Conservation (phyloP, 2,888 invertebrate genomes). For the Brachypalpus laphriformis region DNA sequence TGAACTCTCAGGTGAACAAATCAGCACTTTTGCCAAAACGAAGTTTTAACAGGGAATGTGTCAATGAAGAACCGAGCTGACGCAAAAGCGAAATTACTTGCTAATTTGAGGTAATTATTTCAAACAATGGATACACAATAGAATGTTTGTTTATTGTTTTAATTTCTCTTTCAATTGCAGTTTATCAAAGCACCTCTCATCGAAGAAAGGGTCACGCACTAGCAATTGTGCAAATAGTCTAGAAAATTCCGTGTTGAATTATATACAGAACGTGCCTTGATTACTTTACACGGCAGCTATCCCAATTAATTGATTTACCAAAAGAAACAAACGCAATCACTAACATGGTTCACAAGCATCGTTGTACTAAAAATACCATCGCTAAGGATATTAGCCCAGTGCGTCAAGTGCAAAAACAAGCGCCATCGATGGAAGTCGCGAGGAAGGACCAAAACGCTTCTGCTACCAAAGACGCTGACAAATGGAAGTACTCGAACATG, state of each 20-base stretch:
- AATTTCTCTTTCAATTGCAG: slow-evolving; percentile 82
- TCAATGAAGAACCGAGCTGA: slow-evolving; percentile 81
- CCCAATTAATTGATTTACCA: background rate
- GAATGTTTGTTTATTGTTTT: background rate
- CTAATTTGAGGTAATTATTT: slow-evolving; percentile 80
- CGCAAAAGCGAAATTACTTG: slow-evolving; percentile 81
- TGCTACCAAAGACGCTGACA: slow-evolving; percentile 70
- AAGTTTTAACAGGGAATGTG: slow-evolving; percentile 76
- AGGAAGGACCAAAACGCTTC: slow-evolving; percentile 21
- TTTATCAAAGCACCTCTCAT: slow-evolving; percentile 91
- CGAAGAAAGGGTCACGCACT: slow-evolving; percentile 91
- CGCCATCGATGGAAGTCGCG: background rate
- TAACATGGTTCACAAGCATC: slow-evolving; percentile 81
- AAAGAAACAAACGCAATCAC: slow-evolving; percentile 3
- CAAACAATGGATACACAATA: background rate
- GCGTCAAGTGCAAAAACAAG: slow-evolving; percentile 70
- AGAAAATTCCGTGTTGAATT: slow-evolving; percentile 92
- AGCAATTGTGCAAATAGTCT: slow-evolving; percentile 93
- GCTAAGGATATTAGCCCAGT: slow-evolving; percentile 79
- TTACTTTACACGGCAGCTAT: slow-evolving; percentile 57
- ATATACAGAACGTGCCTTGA: slow-evolving; percentile 94
- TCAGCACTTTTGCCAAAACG: slow-evolving; percentile 39
- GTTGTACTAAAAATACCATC: slow-evolving; percentile 77
- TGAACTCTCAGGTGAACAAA: slow-evolving; percentile 26
- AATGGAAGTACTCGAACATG: slow-evolving; percentile 81